These are phyloP conservation scores for Drosophila meridiana DNA, from an alignment of 2,888 invertebrate genomes.

Conservation along the genomic window DNA sequence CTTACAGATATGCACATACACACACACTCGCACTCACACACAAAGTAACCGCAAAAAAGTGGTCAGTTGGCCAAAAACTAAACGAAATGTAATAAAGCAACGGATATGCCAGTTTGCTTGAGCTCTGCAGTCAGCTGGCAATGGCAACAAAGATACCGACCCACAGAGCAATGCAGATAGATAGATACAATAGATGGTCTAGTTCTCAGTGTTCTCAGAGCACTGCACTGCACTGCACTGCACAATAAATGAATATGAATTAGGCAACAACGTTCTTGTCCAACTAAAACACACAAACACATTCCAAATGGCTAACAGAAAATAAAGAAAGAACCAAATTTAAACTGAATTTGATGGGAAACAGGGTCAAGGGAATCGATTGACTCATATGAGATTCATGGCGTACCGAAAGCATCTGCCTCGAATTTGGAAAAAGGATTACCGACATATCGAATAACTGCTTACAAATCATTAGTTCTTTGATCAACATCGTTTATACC, in stretches of 20 bases:
- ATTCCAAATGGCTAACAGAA: constrained; percentile 6
- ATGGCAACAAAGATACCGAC: neutral
- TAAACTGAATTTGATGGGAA: constrained; percentile 4
- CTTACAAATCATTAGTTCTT: constrained; percentile 1
- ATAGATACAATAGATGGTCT: constrained; percentile 42
- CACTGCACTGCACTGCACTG: constrained; percentile 27
- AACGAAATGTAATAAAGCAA: constrained; percentile 79
- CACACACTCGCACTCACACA: constrained; percentile 29
- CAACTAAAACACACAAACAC: constrained; percentile 14
- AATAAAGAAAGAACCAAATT: neutral
- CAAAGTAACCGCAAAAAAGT: constrained; percentile 77
- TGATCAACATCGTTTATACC: neutral
- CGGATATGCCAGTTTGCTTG: constrained; percentile 77
- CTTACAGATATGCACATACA: constrained; percentile 29
- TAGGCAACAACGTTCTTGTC: constrained; percentile 48
- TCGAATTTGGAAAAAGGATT: too few species aligned
- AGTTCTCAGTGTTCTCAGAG: constrained; percentile 26
- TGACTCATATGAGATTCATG: constrained; percentile 2
- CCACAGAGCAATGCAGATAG: constrained; percentile 41
- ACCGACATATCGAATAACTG: neutral
- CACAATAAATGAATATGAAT: constrained; percentile 79
- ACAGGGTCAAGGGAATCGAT: constrained; percentile 4
- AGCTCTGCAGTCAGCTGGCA: constrained; percentile 30
- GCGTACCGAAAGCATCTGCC: neutral
- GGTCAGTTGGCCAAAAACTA: constrained; percentile 80